A percentile compares a stretch with the other conserved stretches of the same genome.
Conservation (phyloP, 2,113 vertebrate genomes). For the Erythrolamprus reginae region DNA sequence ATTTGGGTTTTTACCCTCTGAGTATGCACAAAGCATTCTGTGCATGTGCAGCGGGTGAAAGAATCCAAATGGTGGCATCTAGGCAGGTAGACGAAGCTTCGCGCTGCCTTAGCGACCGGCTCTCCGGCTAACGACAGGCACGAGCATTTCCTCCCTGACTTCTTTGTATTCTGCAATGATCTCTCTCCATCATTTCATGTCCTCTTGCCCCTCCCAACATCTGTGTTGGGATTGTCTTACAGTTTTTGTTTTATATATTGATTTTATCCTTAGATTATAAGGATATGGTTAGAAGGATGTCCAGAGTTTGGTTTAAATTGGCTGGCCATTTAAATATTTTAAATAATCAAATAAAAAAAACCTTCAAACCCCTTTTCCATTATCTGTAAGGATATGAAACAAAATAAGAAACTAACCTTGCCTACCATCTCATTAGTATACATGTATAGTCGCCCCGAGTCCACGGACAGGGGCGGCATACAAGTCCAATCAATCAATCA, state of each 20-base stretch:
- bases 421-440: neutral
- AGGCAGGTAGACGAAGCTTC: no score
- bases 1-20: no score
- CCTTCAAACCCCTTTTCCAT: neutral
- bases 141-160: no score
- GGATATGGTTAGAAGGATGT: neutral
- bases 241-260: neutral
- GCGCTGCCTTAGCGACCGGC: no score
- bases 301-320: neutral
- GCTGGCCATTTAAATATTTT: neutral
- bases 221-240: neutral
- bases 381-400: neutral
- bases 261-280: neutral
- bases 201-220: neutral
- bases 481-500: no score
- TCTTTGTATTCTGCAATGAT: neutral
- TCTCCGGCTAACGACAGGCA: no score
- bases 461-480: no score
- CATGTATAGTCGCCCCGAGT: no score
- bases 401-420: neutral
- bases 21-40: no score
- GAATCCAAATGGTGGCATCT: no score
- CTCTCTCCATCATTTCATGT: neutral
- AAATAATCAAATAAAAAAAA: neutral
- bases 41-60: no score